Evolutionary conservation across 1,140 invertebrate genomes (phyloP).

Genomic region (Colletes gigas): DNA sequence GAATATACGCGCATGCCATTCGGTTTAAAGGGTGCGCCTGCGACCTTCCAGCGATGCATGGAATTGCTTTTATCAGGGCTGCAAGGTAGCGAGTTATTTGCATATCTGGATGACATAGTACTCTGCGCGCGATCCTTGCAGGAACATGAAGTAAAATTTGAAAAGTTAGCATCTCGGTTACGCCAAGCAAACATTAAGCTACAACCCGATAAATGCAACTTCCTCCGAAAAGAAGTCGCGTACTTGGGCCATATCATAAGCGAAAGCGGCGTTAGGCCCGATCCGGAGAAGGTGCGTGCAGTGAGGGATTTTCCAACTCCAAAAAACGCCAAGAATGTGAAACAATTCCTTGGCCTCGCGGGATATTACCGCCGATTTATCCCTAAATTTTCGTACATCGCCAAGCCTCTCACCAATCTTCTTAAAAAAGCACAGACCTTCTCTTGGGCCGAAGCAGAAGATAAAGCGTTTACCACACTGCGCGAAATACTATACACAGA

Average conservation of each 20-base stretch:
- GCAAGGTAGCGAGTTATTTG: conserved; percentile 3
- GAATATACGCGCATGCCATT: neutral
- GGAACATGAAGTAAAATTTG: neutral
- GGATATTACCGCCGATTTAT: neutral
- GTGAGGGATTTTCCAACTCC: neutral
- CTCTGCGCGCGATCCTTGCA: neutral
- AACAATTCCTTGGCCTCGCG: neutral
- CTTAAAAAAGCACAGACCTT: neutral
- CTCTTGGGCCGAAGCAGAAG: neutral
- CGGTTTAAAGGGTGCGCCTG: neutral
- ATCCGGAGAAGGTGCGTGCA: neutral
- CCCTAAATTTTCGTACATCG: neutral
- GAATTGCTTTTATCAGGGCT: neutral
- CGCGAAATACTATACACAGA: neutral
- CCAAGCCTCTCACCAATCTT: neutral
- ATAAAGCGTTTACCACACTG: neutral
- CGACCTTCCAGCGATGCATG: conserved; percentile 8
- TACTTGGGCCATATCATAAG: neutral
- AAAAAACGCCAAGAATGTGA: neutral
- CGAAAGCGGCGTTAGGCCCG: neutral
- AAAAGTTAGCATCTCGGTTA: neutral
- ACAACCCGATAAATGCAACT: neutral
- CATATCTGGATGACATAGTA: conserved; percentile 1
- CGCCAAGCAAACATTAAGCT: neutral
- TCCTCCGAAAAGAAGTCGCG: neutral